Percentiles rank a stretch among this genome's conserved stretches.
Conservation (phyloP, 2,888 invertebrate genomes). For the Hypercompe scribonia region DNA sequence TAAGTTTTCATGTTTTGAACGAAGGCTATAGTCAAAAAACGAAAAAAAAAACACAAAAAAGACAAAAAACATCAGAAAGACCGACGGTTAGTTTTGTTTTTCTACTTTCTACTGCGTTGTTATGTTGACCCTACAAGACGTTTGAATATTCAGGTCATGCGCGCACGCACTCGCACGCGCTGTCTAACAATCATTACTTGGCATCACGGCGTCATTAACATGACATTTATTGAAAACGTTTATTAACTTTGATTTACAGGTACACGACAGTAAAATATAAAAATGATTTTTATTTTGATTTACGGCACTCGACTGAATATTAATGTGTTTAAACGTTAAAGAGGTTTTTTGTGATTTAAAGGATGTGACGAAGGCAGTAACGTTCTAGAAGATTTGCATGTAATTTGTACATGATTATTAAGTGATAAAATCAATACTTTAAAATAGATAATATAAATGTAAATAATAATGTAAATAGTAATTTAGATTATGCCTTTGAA, state of each 20-base stretch:
- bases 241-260: slow-evolving; percentile 34
- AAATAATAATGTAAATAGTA: neutral
- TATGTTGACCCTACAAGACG: slow-evolving; percentile 12
- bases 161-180: slow-evolving; percentile 48
- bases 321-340: neutral
- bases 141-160: slow-evolving; percentile 47
- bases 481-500: neutral
- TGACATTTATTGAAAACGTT: slow-evolving; percentile 45
- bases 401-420: neutral
- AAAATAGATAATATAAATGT: neutral
- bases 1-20: too few relatives aligned
- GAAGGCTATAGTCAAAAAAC: too few relatives aligned
- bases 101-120: neutral
- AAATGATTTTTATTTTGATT: neutral
- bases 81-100: neutral
- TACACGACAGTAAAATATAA: neutral
- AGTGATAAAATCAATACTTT: neutral
- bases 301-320: neutral
- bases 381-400: neutral
- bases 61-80: neutral
- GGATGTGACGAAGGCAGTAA: neutral
- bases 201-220: slow-evolving; percentile 46
- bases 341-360: neutral
- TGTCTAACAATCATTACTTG: slow-evolving; percentile 45
- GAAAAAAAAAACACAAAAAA: neutral